Percentiles rank a stretch among this genome's conserved stretches.
Conservation (phyloP, 2,797 vertebrate genomes). For the Eutrigla gurnardus region DNA sequence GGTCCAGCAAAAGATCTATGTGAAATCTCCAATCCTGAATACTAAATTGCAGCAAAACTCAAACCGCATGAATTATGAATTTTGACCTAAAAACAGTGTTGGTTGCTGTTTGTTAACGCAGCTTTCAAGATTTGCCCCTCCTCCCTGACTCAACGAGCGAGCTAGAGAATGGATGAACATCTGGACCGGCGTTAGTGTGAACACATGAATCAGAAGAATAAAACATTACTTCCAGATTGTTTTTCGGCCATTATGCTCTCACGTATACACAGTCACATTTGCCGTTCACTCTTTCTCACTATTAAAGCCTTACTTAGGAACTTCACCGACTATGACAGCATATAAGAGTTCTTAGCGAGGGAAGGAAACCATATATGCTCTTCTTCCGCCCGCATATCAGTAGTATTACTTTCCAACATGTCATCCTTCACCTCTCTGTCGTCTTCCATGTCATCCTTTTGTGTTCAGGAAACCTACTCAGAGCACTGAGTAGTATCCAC, state of each 20-base stretch:
- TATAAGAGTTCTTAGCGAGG: not conserved
- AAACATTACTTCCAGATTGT: no score
- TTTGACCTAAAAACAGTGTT: not conserved
- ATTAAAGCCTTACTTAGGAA: not conserved
- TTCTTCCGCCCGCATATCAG: not conserved
- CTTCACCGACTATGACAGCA: not conserved
- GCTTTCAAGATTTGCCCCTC: no score
- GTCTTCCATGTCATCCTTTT: slow-evolving; percentile 11
- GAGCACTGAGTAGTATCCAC: slow-evolving; percentile 6
- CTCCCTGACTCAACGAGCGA: no score
- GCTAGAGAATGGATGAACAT: no score
- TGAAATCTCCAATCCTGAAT: slow-evolving; percentile 2
- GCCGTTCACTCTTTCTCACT: not conserved
- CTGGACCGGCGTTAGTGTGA: no score
- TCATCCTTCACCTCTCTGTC: slow-evolving; percentile 5
- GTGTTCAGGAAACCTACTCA: slow-evolving; percentile 1
- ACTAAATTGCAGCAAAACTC: not conserved
- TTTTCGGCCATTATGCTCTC: no score
- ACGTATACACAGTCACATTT: no score
- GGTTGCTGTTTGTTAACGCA: no score
- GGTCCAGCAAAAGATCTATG: no score
- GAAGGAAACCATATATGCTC: not conserved
- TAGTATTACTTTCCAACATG: not conserved
- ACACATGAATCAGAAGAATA: no score
- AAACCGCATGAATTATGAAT: not conserved